Evolutionary conservation across 2,113 vertebrate species (phyloP), one percentile per base, ranked within the genome.

Genomic region (Dicaeum eximium): DNA sequence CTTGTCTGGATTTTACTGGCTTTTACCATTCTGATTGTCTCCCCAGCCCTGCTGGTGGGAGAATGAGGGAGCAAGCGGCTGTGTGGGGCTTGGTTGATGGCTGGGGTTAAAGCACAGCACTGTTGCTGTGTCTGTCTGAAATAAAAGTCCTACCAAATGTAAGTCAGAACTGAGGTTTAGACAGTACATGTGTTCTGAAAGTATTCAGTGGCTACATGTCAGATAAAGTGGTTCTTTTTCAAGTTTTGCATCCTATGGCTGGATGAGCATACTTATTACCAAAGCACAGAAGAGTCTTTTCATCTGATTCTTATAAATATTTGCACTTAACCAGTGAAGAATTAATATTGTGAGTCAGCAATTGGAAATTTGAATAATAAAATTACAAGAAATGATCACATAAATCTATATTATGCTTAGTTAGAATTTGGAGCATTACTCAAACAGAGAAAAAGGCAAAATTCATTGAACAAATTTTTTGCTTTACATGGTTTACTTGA

Each of bases 61-160:
- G 11, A 51, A 5, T 21, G 28, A 73, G 33, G 3, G 19, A 45
- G 13, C 0, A 0, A 51, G 8, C 0, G 1, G 10, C 38, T 60
- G 20, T 0, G 1, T 20, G 19, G 7, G 19, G 6, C 45, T 73
- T 45, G 15, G 27, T 14, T 38, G 28, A 58, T 45, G 37, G 20
- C 53, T 66, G 45, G 18, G 33, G 24, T 53, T 53, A 45, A 44
- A 51, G 5, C 19, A 17, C 15, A 51, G 23, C 60, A 24, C 15
- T 62, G 7, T 11, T 66, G 31, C 14, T 38, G 19, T 30, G 30
- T 47, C 25, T 66, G 3, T 70, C 24, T 57, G 57, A 80, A 77
- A 66, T 31, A 4, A 42, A 92, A 79, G 9, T 91, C 18, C 3
- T 44, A 6, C 3, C 2, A 2, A 86, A 66, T 23, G 1, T 24